Percentiles rank a stretch among this genome's conserved stretches.
Evolutionary conservation across 2,113 vertebrate species (phyloP).

Genomic region (Carassius gibelio): DNA sequence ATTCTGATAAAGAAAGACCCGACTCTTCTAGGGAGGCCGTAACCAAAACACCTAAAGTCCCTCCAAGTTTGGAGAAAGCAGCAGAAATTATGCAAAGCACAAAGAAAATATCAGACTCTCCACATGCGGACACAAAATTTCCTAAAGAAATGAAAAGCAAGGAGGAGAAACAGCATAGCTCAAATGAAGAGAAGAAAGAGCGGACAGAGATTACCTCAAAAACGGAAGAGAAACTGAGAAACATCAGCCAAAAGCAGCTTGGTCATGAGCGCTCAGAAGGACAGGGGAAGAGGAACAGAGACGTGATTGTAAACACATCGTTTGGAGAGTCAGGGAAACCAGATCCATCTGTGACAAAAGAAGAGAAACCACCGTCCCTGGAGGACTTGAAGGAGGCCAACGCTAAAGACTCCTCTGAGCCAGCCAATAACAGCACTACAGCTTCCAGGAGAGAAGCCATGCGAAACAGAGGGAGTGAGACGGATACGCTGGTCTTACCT

Average conservation of each 20-base stretch:
- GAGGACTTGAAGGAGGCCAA: neutral
- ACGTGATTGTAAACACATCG: too few relatives aligned
- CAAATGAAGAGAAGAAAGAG: neutral
- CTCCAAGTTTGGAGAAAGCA: neutral
- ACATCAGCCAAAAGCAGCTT: too few relatives aligned
- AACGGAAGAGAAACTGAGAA: too few relatives aligned
- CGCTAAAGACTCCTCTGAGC: neutral
- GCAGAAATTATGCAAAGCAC: neutral
- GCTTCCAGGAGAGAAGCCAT: too few relatives aligned
- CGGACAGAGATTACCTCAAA: neutral
- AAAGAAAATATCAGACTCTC: neutral
- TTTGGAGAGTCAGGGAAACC: conserved; percentile 22
- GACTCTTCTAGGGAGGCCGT: neutral
- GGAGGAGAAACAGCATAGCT: too few relatives aligned
- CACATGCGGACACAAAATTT: neutral
- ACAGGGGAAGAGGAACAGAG: too few relatives aligned
- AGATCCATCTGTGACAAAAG: conserved; percentile 27
- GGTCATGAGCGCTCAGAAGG: too few relatives aligned
- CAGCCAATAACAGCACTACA: too few relatives aligned
- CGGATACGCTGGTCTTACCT: too few relatives aligned
- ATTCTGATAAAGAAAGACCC: neutral
- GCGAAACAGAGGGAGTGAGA: too few relatives aligned
- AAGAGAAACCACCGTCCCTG: conserved; percentile 19
- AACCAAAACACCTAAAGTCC: neutral
- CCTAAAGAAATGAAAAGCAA: neutral